Conservation (phyloP, 2,888 invertebrate genomes). For the Lasioglossum villosulum region DNA sequence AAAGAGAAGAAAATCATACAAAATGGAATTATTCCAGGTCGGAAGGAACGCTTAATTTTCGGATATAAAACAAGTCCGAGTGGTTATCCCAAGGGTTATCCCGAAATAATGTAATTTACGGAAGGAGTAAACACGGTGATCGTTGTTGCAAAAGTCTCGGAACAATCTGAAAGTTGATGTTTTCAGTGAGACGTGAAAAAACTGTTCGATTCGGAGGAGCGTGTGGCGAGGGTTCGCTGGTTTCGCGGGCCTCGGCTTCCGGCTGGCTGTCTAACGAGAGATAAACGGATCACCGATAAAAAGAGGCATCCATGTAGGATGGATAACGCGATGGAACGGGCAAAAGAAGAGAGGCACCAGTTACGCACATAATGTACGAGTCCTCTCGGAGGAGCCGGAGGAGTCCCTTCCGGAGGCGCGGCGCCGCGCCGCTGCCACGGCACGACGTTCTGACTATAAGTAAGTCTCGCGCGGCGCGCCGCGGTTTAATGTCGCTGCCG, state of each 20-base stretch:
- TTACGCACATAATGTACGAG: conserved; percentile 68
- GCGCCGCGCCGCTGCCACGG: conserved; percentile 72
- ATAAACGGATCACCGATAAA: conserved; percentile 50
- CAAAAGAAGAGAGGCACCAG: conserved; percentile 37
- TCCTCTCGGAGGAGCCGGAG: conserved; percentile 63
- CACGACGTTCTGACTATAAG: conserved; percentile 80
- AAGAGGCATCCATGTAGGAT: conserved; percentile 31
- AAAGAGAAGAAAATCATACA: too few relatives aligned
- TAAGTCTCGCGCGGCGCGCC: conserved; percentile 81
- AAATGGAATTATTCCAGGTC: too few relatives aligned
- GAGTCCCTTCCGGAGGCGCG: conserved; percentile 73
- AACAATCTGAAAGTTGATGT: neutral
- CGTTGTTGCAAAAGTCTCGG: too few relatives aligned
- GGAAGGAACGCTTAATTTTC: too few relatives aligned
- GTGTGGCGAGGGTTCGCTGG: neutral
- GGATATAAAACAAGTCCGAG: too few relatives aligned
- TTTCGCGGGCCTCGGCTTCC: conserved; percentile 33
- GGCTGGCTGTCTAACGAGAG: conserved; percentile 28
- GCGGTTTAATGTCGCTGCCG: conserved; percentile 83
- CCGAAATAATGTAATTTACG: too few relatives aligned
- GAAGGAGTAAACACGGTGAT: too few relatives aligned
- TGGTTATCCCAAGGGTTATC: too few relatives aligned
- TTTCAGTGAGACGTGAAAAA: too few relatives aligned
- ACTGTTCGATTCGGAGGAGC: too few relatives aligned
- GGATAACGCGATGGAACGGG: conserved; percentile 32